phyloP scores from a whole-genome alignment of 2,113 vertebrate genomes.

The Orcinus orca region DNA sequence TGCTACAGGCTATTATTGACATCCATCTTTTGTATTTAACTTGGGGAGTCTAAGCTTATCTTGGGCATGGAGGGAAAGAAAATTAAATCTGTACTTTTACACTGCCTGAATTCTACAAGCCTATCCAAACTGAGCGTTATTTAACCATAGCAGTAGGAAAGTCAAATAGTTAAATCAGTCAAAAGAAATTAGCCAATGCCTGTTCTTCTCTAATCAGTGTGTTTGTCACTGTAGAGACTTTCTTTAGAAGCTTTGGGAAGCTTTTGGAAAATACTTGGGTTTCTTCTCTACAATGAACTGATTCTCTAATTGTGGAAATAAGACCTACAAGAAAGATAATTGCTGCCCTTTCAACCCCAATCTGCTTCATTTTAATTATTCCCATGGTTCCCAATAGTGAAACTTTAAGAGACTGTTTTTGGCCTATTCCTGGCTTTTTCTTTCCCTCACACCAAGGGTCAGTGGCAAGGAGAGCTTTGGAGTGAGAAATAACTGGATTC shows the following conservation, averaged over 20 bases:
- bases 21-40: neutral
- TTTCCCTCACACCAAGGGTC: neutral
- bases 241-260: neutral
- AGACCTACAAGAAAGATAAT: neutral
- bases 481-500: neutral
- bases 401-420: neutral
- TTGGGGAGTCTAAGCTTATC: neutral
- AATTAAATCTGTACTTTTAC: neutral
- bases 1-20: neutral
- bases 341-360: accelerated
- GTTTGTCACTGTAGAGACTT: neutral
- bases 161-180: neutral
- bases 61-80: neutral
- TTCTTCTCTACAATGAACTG: neutral
- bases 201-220: accelerated
- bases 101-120: neutral
- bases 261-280: neutral
- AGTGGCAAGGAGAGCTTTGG: neutral
- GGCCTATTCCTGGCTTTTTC: neutral
- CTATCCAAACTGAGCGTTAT: neutral
- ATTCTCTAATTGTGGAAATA: neutral
- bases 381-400: neutral
- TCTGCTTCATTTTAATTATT: neutral
- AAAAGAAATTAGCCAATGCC: neutral
- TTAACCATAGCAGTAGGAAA: neutral